phyloP scores from a whole-genome alignment of 2,888 invertebrate species.

The Alentia gelatinosa region DNA sequence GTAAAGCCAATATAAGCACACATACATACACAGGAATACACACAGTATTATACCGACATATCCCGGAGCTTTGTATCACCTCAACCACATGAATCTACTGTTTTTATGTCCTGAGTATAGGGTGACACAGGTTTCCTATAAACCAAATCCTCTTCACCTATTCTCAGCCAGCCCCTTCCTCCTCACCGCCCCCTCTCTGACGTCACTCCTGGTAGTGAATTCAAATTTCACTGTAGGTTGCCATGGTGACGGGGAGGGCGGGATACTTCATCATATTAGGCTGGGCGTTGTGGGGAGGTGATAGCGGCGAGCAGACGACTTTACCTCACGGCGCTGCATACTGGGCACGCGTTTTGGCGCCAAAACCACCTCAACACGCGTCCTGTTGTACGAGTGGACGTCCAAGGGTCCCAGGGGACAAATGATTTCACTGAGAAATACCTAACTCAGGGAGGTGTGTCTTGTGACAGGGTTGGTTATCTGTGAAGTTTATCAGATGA shows the following conservation, averaged over 20 bases:
- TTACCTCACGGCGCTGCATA: neutral
- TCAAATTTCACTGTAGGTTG: constrained; percentile 10
- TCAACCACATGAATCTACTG: no score
- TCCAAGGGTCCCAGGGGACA: neutral
- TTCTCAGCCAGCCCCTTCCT: no score
- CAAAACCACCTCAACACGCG: neutral
- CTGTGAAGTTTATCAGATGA: no score
- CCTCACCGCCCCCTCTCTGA: neutral
- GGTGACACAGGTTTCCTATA: no score
- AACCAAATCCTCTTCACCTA: no score
- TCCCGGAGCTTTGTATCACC: no score
- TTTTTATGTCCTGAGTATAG: no score
- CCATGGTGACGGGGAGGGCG: neutral
- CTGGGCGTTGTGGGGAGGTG: neutral
- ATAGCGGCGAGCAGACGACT: neutral
- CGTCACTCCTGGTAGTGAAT: neutral
- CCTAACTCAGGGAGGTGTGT: no score
- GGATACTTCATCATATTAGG: constrained; percentile 20
- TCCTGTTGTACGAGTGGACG: neutral
- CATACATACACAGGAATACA: no score
- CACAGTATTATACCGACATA: no score
- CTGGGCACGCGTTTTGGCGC: neutral
- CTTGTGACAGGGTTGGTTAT: no score
- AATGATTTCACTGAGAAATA: neutral
- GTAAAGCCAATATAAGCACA: no score